A percentile compares a stretch with the other conserved stretches of the same genome.
phyloP scores from a whole-genome alignment of 1,140 invertebrate genomes.

The Homarus americanus region DNA sequence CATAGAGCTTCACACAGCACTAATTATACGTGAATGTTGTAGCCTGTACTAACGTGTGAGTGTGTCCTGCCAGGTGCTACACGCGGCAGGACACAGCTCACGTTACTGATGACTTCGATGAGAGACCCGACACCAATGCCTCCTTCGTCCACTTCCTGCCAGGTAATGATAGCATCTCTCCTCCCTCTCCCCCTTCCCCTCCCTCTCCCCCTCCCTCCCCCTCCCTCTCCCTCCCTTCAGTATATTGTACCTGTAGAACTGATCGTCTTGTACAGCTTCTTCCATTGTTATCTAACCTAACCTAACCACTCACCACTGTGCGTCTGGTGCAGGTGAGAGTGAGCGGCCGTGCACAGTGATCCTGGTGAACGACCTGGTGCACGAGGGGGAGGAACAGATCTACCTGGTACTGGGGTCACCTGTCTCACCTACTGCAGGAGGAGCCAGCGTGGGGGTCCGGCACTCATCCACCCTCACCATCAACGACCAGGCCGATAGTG shows the following conservation, averaged over 20 bases:
- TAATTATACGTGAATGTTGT: too few relatives aligned
- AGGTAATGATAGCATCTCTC: constrained; percentile 76
- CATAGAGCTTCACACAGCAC: too few relatives aligned
- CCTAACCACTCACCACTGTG: too few relatives aligned
- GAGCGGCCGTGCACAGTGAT: constrained; percentile 77
- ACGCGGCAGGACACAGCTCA: constrained; percentile 78
- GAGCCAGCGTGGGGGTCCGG: constrained; percentile 76
- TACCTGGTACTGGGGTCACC: constrained; percentile 78
- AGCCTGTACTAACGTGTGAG: too few relatives aligned
- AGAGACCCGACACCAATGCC: constrained; percentile 77
- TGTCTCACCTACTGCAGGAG: constrained; percentile 74
- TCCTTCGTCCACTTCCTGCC: constrained; percentile 77
- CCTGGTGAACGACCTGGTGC: constrained; percentile 77
- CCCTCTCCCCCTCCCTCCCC: not conserved
- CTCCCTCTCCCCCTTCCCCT: not conserved
- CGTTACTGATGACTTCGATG: constrained; percentile 77
- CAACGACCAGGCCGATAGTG: constrained; percentile 78
- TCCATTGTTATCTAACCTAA: too few relatives aligned
- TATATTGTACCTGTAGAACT: too few relatives aligned
- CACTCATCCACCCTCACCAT: constrained; percentile 77
- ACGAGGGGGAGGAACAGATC: constrained; percentile 78
- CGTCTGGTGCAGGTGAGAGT: constrained; percentile 77
- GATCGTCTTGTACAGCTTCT: too few relatives aligned
- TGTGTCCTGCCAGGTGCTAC: constrained; percentile 77
- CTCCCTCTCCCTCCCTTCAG: not conserved